Base-by-base conservation (phyloP, 2,113 vertebrate species). In the Neoarius graeffei region DNA sequence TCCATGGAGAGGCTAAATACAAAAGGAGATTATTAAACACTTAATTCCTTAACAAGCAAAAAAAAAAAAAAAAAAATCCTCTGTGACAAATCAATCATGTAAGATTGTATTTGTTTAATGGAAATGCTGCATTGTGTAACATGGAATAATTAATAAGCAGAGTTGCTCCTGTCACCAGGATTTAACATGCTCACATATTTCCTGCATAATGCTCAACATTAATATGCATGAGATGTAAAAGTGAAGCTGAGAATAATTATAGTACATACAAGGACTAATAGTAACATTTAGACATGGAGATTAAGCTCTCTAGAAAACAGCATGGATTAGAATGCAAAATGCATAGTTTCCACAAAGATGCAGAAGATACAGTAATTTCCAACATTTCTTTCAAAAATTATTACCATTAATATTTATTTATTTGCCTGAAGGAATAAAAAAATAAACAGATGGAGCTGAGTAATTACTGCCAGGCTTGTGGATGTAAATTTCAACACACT, bases 1-100 rank as follows among this genome's bases (percentile, higher is more conserved):
- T 98, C 98, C 98, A 99, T 0, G 98, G 98, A 73, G 98, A 99
- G 77, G 98, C 98, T 99, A 87, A 14, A 88, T 20, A 25, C 15
- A 83, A 69, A 81, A 85, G 17, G 4, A 73, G 30, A 81, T 42
- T 9, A 27, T 80, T 42, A 69, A 25, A 80, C 54, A 25, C 1
- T 8, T 35, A 60, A 20, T 59, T 23, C 10, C 27, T 42, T 14
- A 42, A 57, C 6, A 56, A 25, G 6, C 35, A 11, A 52, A 20
- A n/a, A 86, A 54, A 20, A 7, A 11, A 52, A 20, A n/a, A 86
- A 54, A 20, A 7, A 50, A 20, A 57, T 3, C 25, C 17, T 60
- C 8, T 30, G 27, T 81, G 15, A 81, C 17, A 81, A 57, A 30
- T 59, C 10, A 8, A 6, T 7, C 13, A 27, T 17, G 11, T 8